These are phyloP conservation scores for human DNA, from an alignment of 2,113 vertebrate genomes.

Conservation along the genomic window GRCh38 chr9:21816501-21817000, in stretches of 20 bases:
- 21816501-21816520: neutral
- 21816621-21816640: neutral
- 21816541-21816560: neutral
- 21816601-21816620: neutral
- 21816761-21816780: slow-evolving; percentile 93
- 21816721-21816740: slow-evolving; percentile 95
- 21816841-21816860: neutral
- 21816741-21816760: slow-evolving; percentile 98
- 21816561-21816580: neutral
- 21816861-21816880: neutral
- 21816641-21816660: neutral
- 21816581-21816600: neutral
- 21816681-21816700: neutral
- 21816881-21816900: neutral
- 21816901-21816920: neutral
- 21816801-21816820: neutral
- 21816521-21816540: neutral
- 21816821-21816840: neutral
- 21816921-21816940: neutral
- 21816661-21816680: neutral
- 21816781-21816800: slow-evolving; percentile 4
- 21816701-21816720: slow-evolving; percentile 90
- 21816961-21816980: neutral
- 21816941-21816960: neutral
- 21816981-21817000: neutral